These are phyloP conservation scores for Disparrhopalites patrizii DNA, from an alignment of 2,888 invertebrate genomes.

Conservation along the genomic window DNA sequence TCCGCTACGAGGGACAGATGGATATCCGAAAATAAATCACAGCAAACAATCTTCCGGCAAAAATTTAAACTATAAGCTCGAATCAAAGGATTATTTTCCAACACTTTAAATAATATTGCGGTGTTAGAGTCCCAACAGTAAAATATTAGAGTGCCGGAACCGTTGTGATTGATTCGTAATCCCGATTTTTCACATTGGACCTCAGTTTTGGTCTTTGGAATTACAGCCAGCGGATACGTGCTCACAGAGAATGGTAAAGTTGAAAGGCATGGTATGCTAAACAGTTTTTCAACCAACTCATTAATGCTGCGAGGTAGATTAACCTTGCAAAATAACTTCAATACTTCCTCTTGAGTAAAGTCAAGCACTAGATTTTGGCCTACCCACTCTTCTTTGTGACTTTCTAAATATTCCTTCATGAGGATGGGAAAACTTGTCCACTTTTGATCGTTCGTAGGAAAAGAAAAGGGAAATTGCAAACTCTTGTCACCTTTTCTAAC, in stretches of 20 bases:
- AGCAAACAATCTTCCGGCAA: slow-evolving; percentile 29
- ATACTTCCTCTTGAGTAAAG: slow-evolving; percentile 29
- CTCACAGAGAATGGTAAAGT: slow-evolving; percentile 35
- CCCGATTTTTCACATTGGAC: slow-evolving; percentile 1
- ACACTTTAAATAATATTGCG: slow-evolving; percentile 28
- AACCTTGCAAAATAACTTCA: slow-evolving; percentile 28
- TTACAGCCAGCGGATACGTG: slow-evolving; percentile 29
- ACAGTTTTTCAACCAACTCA: slow-evolving; percentile 32
- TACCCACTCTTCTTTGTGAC: slow-evolving; percentile 4
- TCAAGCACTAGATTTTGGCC: slow-evolving; percentile 37
- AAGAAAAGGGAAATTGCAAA: neutral
- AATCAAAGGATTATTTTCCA: slow-evolving; percentile 16
- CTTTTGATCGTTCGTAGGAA: slow-evolving; percentile 8
- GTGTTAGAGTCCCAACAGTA: slow-evolving; percentile 10
- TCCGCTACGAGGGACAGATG: slow-evolving; percentile 27
- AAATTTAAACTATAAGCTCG: slow-evolving; percentile 33
- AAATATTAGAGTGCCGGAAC: neutral
- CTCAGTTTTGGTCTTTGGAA: slow-evolving; percentile 16
- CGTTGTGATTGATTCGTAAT: slow-evolving; percentile 12
- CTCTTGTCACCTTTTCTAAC: neutral
- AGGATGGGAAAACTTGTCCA: slow-evolving; percentile 30
- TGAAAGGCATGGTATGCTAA: slow-evolving; percentile 39
- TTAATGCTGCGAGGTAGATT: slow-evolving; percentile 36
- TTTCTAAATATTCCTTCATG: slow-evolving; percentile 20
- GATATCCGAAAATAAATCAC: slow-evolving; percentile 35